Base-by-base conservation (phyloP, 2,888 invertebrate genomes). In the Hypomecis punctinalis region DNA sequence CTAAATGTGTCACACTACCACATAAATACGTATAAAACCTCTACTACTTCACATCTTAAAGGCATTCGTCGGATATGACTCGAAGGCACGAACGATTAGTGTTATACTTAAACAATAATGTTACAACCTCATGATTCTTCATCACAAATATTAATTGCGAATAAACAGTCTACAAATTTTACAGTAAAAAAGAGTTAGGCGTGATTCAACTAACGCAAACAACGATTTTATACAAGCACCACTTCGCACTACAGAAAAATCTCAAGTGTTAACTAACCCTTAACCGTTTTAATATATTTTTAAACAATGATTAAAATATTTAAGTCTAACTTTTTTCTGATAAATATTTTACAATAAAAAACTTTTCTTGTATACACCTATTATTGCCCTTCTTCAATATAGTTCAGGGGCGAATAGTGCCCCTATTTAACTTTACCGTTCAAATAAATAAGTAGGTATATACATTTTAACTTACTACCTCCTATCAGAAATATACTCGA, bases 31-130 rank as follows among this genome's bases (percentile, higher is more conserved):
- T 91, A 90, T 85, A 87, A 86, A 88, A 83, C 76, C 78, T 78
- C 88, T 89, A 89, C 85, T 83, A 84, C 82, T 85, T 86, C 83
- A 86, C 82, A 79, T 81, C 78, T 81, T 75, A 84, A 91, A 91
- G 91, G 90, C 91, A 89, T 85, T 82, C 85, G 86, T 91, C 84
- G 79, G 91, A 91, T 90, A 90, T 92, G 91, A 91, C 88, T 88
- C 79, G 84, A 92, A 93, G 92, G 92, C 92, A 92, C 91, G 86
- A 87, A 86, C 80, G 80, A 78, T 83, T 82, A 69, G 69, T 73
- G 61, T 67, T 67, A 60, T n/a, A 43, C 75, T 77, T 75, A 83
- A 81, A 85, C 76, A 80, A 80, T 79, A 80, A 76, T 77, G 76
- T 78, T 79, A 76, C 77, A 81, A 77, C 80, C 80, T 75, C 69